phyloP scores from a whole-genome alignment of 1,140 invertebrate genomes.

The Brachionus plicatilis region DNA sequence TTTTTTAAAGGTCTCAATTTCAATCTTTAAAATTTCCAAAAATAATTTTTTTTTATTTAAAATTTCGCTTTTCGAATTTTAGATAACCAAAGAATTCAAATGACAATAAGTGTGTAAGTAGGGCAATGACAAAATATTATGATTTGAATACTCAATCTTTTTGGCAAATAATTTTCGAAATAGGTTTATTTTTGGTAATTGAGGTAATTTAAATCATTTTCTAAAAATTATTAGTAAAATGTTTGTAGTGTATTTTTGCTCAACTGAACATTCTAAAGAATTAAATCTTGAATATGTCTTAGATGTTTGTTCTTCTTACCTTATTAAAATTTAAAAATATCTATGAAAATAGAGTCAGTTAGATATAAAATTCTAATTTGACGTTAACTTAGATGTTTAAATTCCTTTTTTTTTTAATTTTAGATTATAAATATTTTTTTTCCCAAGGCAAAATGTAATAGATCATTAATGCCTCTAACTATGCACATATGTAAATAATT shows the following conservation, averaged over 20 bases:
- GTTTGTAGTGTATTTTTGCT: too few relatives aligned
- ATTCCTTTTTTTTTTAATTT: not conserved
- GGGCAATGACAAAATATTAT: not conserved
- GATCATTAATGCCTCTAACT: not conserved
- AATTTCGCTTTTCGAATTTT: not conserved
- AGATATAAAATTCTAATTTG: not conserved
- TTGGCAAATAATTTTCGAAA: not conserved
- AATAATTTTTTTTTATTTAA: not conserved
- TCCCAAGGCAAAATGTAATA: not conserved
- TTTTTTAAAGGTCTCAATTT: not conserved
- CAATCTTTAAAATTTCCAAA: not conserved
- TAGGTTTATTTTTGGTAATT: not conserved
- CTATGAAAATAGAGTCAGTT: too few relatives aligned
- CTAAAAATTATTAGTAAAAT: not conserved
- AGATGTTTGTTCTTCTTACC: too few relatives aligned
- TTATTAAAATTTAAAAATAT: too few relatives aligned
- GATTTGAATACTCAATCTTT: not conserved
- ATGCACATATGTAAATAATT: not conserved
- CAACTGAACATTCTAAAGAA: too few relatives aligned
- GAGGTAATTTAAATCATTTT: not conserved
- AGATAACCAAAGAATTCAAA: not conserved
- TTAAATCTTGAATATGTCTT: too few relatives aligned
- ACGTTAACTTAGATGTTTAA: not conserved
- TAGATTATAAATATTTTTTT: too few relatives aligned
- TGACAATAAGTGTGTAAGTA: not conserved